These are phyloP conservation scores for Callospermophilus lateralis DNA, from an alignment of 2,113 vertebrate species.

Conservation along the genomic window DNA sequence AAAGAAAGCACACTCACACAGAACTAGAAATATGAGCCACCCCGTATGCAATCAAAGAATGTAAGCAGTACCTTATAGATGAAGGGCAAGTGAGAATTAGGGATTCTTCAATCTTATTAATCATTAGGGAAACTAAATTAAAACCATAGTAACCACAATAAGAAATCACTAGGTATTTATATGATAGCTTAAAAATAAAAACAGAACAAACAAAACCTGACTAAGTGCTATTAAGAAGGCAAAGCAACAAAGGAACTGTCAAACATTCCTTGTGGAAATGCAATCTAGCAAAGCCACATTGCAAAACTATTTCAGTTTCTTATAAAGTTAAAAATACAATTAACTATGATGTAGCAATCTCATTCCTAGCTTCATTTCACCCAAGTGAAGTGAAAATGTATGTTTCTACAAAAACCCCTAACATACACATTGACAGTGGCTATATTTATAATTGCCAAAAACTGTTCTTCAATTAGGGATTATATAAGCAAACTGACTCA, in stretches of 20 bases:
- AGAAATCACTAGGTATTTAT: background rate
- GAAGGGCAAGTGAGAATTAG: background rate
- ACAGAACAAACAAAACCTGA: background rate
- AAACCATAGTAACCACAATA: background rate
- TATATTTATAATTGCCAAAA: slow-evolving; percentile 16
- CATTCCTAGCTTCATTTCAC: background rate
- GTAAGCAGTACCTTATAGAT: background rate
- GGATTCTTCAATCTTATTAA: background rate
- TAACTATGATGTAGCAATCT: background rate
- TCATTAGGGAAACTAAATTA: slow-evolving; percentile 31
- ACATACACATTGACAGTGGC: background rate
- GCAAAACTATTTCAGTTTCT: slow-evolving; percentile 1
- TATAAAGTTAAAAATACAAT: background rate
- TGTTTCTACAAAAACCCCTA: slow-evolving; percentile 13
- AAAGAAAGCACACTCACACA: background rate
- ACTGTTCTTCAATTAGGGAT: slow-evolving; percentile 4
- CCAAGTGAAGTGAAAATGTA: slow-evolving; percentile 40
- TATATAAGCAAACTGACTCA: background rate
- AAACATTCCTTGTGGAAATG: background rate
- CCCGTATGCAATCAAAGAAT: background rate
- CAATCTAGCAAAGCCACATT: background rate
- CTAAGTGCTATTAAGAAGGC: background rate
- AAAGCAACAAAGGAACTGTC: background rate
- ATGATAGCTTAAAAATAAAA: background rate
- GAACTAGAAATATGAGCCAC: background rate